Conservation (phyloP, 2,113 vertebrate species). For the Colinus virginianus region DNA sequence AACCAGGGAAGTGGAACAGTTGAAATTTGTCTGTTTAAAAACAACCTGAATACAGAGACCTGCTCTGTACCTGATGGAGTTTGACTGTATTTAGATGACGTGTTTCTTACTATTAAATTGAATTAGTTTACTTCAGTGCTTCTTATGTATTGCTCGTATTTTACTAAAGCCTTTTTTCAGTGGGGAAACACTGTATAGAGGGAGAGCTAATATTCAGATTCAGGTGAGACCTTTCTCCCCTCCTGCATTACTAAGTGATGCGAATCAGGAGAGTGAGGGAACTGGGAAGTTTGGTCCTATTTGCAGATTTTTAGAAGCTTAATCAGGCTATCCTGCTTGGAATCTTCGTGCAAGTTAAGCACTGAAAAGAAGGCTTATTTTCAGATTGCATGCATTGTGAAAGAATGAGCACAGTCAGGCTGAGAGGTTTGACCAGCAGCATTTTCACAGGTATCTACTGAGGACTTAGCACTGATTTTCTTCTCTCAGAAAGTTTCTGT, state of each 20-base stretch:
- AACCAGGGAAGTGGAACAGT: background rate
- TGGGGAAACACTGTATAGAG: background rate
- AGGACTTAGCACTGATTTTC: background rate
- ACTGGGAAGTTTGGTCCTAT: background rate
- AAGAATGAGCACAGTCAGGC: background rate
- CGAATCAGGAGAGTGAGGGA: background rate
- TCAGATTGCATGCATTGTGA: background rate
- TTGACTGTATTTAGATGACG: background rate
- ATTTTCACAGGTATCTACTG: background rate
- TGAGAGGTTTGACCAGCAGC: background rate
- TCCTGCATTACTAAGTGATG: background rate
- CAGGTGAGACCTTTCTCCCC: background rate
- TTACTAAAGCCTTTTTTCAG: background rate
- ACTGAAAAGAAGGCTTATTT: background rate
- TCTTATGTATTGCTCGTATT: background rate
- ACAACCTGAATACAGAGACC: background rate
- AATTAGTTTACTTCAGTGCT: background rate
- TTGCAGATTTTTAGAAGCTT: background rate
- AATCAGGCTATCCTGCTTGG: background rate
- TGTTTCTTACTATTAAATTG: background rate
- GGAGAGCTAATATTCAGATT: background rate
- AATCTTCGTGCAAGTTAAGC: background rate
- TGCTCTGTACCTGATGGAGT: background rate
- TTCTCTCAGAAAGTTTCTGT: background rate
- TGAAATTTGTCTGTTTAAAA: background rate